A percentile compares a stretch with the other conserved stretches of the same genome.
Conservation (phyloP, 2,113 vertebrate species). For the Noturus placidus region DNA sequence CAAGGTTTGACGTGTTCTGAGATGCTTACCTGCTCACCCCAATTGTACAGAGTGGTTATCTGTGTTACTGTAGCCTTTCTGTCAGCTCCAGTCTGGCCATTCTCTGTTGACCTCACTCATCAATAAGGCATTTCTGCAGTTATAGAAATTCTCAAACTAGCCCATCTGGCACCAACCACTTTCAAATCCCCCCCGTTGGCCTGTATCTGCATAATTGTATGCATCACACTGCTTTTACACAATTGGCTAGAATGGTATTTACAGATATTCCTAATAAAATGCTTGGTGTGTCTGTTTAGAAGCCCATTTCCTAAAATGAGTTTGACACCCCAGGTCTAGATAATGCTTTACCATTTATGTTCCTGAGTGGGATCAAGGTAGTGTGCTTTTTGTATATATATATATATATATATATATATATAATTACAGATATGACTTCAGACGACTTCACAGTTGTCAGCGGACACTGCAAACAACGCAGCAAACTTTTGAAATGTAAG, state of each 20-base stretch:
- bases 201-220: no score
- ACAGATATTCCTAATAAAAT: neutral
- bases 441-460: constrained; percentile 31
- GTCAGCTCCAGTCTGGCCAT: no score
- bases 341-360: neutral
- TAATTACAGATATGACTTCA: constrained; percentile 16
- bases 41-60: no score
- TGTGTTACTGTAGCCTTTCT: no score
- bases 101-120: no score
- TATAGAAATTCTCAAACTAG: no score
- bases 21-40: no score
- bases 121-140: no score
- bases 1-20: no score
- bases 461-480: constrained; percentile 20
- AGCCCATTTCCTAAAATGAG: neutral
- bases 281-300: neutral
- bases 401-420: no score
- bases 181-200: no score
- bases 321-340: neutral
- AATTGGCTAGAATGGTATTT: neutral
- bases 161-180: no score
- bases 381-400: neutral
- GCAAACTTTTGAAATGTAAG: constrained; percentile 41
- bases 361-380: neutral
- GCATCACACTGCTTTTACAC: neutral